Conservation (phyloP, 2,888 invertebrate genomes). For the Cerceris ruficornis region DNA sequence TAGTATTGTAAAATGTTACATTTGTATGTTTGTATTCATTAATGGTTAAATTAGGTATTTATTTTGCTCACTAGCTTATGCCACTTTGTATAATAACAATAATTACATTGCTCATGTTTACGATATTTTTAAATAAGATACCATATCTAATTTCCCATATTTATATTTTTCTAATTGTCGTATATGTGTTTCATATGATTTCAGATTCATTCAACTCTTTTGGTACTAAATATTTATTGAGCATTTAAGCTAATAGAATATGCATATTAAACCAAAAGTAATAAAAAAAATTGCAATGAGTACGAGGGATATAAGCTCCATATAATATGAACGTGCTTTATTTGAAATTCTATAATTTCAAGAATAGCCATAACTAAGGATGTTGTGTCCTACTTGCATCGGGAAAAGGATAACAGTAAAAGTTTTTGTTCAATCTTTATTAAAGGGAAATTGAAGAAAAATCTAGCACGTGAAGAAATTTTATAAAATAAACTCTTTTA, state of each 20-base stretch:
- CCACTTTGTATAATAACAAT: no score
- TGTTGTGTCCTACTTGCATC: conserved; percentile 31
- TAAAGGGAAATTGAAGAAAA: conserved; percentile 24
- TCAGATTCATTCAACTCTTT: conserved; percentile 56
- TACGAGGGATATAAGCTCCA: conserved; percentile 38
- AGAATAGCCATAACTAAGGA: conserved; percentile 35
- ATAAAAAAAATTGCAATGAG: conserved; percentile 45
- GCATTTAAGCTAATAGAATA: conserved; percentile 36
- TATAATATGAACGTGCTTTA: conserved; percentile 42
- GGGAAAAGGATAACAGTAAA: conserved; percentile 28
- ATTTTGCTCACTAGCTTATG: no score
- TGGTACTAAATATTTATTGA: conserved; percentile 52
- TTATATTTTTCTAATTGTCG: conserved; percentile 21
- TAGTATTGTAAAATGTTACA: no score
- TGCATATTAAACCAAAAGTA: conserved; percentile 36
- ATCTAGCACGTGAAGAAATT: conserved; percentile 3
- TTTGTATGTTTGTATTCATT: no score
- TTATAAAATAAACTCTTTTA: conserved; percentile 44
- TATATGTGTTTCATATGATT: conserved; percentile 36
- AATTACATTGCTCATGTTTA: no score
- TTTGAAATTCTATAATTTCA: conserved; percentile 53
- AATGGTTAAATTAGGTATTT: no score
- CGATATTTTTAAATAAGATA: no score
- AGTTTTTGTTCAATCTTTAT: conserved; percentile 41
- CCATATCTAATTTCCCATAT: background rate